Conservation (phyloP, 2,113 vertebrate genomes). For the Eubucco bourcierii region DNA sequence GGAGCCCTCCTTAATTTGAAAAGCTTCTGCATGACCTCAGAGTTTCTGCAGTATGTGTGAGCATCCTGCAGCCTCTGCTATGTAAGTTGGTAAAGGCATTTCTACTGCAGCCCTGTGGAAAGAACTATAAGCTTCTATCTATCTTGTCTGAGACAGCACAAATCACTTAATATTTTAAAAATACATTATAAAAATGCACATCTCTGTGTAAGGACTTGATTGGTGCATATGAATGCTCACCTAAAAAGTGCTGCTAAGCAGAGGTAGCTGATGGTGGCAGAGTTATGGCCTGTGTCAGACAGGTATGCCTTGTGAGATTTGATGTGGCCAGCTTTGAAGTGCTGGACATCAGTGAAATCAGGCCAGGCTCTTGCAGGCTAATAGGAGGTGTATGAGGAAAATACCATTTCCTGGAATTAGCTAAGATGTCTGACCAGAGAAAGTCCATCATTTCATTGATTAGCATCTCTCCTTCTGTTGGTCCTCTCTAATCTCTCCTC, state of each 20-base stretch:
- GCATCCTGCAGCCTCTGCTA: neutral
- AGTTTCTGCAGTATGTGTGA: neutral
- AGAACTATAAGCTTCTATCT: neutral
- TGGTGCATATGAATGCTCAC: neutral
- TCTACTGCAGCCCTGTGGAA: neutral
- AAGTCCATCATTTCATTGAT: conserved; percentile 1
- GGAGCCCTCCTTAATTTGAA: neutral
- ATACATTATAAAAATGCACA: neutral
- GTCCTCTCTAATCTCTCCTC: conserved; percentile 7
- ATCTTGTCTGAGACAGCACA: neutral
- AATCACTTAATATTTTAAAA: neutral
- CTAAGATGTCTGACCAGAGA: conserved; percentile 38
- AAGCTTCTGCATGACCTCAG: conserved; percentile 38
- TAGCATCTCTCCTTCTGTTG: conserved; percentile 36
- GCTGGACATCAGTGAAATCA: neutral
- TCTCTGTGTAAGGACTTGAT: neutral
- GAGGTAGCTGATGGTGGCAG: neutral
- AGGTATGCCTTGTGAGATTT: neutral
- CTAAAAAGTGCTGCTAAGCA: neutral
- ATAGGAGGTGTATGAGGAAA: conserved; percentile 25
- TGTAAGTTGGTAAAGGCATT: neutral
- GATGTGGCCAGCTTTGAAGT: conserved; percentile 37
- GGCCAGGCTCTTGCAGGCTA: neutral
- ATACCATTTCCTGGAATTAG: conserved; percentile 29
- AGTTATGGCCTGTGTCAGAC: neutral